phyloP scores from a whole-genome alignment of 2,888 invertebrate species.

The Tribolium freemani region DNA sequence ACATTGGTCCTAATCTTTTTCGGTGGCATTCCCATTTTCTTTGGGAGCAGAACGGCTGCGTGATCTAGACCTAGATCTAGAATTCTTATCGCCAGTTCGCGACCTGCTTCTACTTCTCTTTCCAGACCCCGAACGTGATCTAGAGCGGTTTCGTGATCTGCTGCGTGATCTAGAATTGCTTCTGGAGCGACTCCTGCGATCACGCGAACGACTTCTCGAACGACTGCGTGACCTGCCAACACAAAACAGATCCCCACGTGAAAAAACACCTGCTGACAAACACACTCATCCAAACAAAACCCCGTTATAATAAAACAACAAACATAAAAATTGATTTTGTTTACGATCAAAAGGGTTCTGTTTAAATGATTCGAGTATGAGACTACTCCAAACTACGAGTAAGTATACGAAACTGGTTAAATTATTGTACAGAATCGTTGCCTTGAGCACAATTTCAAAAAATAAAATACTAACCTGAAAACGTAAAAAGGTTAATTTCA shows the following conservation, averaged over 20 bases:
- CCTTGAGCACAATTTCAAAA: conserved; percentile 18
- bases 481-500: conserved; percentile 23
- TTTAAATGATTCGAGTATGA: conserved; percentile 17
- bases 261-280: background rate
- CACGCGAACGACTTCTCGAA: conserved; percentile 66
- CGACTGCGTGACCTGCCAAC: conserved; percentile 59
- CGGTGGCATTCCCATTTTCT: conserved; percentile 64
- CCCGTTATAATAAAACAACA: background rate
- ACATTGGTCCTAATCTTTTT: conserved; percentile 50
- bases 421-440: conserved; percentile 18
- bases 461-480: conserved; percentile 36
- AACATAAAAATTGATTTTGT: no score
- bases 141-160: conserved; percentile 65
- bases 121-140: conserved; percentile 60
- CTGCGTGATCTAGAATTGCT: conserved; percentile 66
- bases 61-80: conserved; percentile 59
- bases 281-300: conserved; percentile 29
- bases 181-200: conserved; percentile 65
- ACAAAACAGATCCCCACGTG: conserved; percentile 24
- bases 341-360: conserved; percentile 1
- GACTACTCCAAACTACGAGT: conserved; percentile 16
- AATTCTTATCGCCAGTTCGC: conserved; percentile 61
- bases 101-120: conserved; percentile 62
- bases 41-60: conserved; percentile 65
- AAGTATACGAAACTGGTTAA: conserved; percentile 29